Evolutionary conservation across 2,797 vertebrate genomes (phyloP).

Genomic region (Oophaga sylvatica): DNA sequence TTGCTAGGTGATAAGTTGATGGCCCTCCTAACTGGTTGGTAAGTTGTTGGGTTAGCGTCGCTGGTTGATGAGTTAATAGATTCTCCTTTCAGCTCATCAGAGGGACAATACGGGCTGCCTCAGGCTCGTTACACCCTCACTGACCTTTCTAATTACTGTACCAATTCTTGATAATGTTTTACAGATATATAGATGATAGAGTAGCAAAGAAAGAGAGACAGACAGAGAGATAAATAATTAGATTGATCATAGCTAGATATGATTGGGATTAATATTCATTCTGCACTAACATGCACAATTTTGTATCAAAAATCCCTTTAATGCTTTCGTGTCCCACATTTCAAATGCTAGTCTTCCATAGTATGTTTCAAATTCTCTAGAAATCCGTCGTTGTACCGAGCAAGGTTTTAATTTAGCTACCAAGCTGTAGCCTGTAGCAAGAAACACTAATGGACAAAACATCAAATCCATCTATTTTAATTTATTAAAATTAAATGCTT

Average conservation of each 20-base stretch:
- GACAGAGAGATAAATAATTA: background rate
- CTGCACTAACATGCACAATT: background rate
- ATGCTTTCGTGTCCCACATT: background rate
- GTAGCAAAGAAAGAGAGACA: background rate
- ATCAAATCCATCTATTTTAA: conserved; percentile 61
- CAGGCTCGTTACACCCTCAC: too few relatives aligned
- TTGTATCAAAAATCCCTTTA: background rate
- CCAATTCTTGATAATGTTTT: too few relatives aligned
- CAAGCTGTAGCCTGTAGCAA: conserved; percentile 52
- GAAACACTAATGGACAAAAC: conserved; percentile 61
- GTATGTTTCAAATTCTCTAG: conserved; percentile 37
- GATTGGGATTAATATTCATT: background rate
- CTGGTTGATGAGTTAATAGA: too few relatives aligned
- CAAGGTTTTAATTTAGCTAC: conserved; percentile 62
- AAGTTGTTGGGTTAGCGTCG: too few relatives aligned
- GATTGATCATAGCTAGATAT: background rate
- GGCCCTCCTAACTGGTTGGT: too few relatives aligned
- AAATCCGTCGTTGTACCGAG: conserved; percentile 22
- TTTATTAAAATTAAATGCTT: conserved; percentile 66
- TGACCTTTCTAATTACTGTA: too few relatives aligned
- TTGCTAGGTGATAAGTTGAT: too few relatives aligned
- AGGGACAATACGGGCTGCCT: too few relatives aligned
- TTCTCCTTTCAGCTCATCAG: too few relatives aligned
- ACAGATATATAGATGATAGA: background rate
- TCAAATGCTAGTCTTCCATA: conserved; percentile 1